phyloP scores from a whole-genome alignment of 2,888 invertebrate genomes.

The Stomorhina lunata region DNA sequence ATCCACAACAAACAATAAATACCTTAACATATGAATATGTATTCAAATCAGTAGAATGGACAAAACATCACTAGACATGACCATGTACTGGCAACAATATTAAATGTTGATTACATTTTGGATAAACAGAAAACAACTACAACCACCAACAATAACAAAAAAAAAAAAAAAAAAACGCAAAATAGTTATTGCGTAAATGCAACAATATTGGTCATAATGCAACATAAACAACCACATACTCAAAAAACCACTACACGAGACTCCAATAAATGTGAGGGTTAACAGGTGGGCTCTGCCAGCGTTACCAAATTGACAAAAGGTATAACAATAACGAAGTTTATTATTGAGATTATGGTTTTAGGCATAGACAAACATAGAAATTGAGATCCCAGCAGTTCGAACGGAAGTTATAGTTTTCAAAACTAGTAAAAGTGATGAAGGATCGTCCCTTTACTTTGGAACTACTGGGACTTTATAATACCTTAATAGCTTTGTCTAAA shows the following conservation, averaged over 20 bases:
- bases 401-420: too few relatives aligned
- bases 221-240: not conserved
- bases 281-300: constrained; percentile 58
- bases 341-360: constrained; percentile 38
- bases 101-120: constrained; percentile 66
- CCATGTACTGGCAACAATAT: constrained; percentile 58
- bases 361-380: not conserved
- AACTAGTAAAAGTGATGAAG: too few relatives aligned
- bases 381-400: constrained; percentile 5
- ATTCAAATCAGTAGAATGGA: constrained; percentile 48
- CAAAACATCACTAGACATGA: constrained; percentile 8
- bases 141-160: not conserved
- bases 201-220: not conserved
- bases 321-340: not conserved
- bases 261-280: constrained; percentile 17
- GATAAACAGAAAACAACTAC: constrained; percentile 38
- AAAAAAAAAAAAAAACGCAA: constrained; percentile 20
- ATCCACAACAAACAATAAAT: not conserved
- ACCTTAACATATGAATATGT: constrained; percentile 17
- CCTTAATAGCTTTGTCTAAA: too few relatives aligned
- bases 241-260: not conserved
- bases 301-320: not conserved
- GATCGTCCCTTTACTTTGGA: too few relatives aligned
- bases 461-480: too few relatives aligned
- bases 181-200: constrained; percentile 45